Base-by-base conservation (phyloP, 2,888 invertebrate genomes). In the Scrobipalpa atriplicella region DNA sequence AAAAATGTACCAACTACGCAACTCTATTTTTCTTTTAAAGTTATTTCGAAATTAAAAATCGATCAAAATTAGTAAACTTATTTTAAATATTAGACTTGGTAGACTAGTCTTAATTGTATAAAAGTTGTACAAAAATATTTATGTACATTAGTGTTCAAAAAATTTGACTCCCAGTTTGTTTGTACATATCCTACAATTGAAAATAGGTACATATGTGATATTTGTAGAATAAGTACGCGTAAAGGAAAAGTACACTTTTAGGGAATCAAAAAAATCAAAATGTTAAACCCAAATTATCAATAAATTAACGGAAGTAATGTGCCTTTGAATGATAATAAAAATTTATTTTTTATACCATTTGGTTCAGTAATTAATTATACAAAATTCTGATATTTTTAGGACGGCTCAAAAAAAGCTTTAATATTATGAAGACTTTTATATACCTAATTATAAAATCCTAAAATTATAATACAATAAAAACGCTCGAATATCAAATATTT, bases 371-470 rank as follows among this genome's bases (percentile, higher is more conserved):
- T 16, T 64, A 36, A 36, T 29, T n/a, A n/a, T n/a, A n/a, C 38
- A 38, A 56, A 47, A 47, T 47, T 47, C 47, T 47, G 47, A 16
- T 47, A 47, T 18, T 43, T 29, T 52, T 38, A 52, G n/a, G 47
- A 65, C 51, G 62, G 69, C 69, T 69, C 69, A 69, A 60, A 62
- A 68, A 67, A 78, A 80, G 85, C 84, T 84, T 84, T 84, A 84
- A 84, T 76, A 66, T 72, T n/a, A 67, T 70, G 68, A 80, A 83
- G 82, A 83, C 79, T 82, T 81, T 74, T 75, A 71, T 16, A 47
- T 47, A 47, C 47, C 69, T 71, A 73, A 21, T 52, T 21, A 54
- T 47, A 47, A 47, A 47, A 47, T 16, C n/a, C 16, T 47, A 16
- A 43, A 16, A 47, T n/a, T n/a, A 47, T 47, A 47, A 29, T 7